Evolutionary conservation across 2,888 invertebrate species (phyloP), one percentile per base, ranked within the genome.

Genomic region (Celastrina argiolus): DNA sequence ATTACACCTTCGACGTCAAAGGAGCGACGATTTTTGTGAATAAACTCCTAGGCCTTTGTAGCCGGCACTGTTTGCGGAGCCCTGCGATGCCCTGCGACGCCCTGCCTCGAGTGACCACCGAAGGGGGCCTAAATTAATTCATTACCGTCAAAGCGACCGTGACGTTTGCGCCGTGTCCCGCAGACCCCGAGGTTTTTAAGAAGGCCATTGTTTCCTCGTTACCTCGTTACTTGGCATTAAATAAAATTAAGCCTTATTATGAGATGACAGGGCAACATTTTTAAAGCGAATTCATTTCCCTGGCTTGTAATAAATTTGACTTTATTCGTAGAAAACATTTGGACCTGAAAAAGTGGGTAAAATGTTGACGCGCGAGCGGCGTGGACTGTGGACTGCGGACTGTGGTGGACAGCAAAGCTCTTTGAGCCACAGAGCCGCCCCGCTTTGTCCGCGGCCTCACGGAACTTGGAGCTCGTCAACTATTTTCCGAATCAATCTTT

Each of bases 1-100:
- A 89, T 91, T 89, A 90, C 82, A 86, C 85, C 86, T 84, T 86
- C 83, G 83, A 83, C 84, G 79, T 87, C 88, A 88, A 88, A 88
- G 81, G 77, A 80, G 73, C 77, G 79, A 83, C 85, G 76, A 84
- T 87, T 88, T 86, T 82, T 79, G 78, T 79, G 77, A 82, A 83
- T 82, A 84, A 84, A 86, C 89, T 87, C 75, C 73, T 77, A 71
- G 75, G 74, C 77, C 80, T 84, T 86, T 85, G 81, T 85, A 80
- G 78, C 74, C 78, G 81, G 80, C 75, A 85, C 87, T 86, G 81
- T 86, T 88, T 84, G 80, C 80, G n/a, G n/a, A n/a, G n/a, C n/a
- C n/a, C n/a, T n/a, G n/a, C n/a, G n/a, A n/a, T n/a, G n/a, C n/a
- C n/a, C n/a, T n/a, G n/a, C 74, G 74, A 82, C 84, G 84, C 75